phyloP scores from a whole-genome alignment of 2,113 vertebrate species.

The Cynocephalus volans region DNA sequence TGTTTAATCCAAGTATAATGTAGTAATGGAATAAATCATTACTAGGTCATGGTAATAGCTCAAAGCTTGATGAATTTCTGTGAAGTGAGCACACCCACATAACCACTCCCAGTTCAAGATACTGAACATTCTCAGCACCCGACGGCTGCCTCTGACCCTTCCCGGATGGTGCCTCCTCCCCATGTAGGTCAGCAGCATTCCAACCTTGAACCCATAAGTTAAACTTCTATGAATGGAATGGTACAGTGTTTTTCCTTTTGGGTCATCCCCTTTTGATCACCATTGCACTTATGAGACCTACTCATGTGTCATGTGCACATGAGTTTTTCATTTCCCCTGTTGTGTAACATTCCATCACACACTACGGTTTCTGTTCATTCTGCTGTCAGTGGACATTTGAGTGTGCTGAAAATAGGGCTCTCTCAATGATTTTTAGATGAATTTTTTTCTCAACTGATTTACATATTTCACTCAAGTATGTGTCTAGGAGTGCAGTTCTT shows the following conservation, averaged over 20 bases:
- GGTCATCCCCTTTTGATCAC: not conserved
- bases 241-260: not conserved
- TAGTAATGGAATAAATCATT: not conserved
- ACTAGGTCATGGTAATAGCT: not conserved
- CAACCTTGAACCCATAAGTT: accelerated
- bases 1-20: not conserved
- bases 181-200: not conserved
- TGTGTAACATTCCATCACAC: not conserved
- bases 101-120: not conserved
- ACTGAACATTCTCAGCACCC: not conserved
- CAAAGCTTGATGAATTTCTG: not conserved
- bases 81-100: not conserved
- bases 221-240: not conserved
- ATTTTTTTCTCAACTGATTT: not conserved
- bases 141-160: not conserved
- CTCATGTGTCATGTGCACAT: not conserved
- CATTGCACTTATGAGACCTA: not conserved
- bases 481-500: accelerated
- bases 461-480: not conserved
- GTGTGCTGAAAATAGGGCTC: not conserved
- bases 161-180: not conserved
- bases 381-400: too few relatives aligned
- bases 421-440: not conserved
- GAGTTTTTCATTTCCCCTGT: accelerated
- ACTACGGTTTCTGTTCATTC: not conserved